Conservation (phyloP, 2,888 invertebrate genomes). For the Amblyteles armatorius region DNA sequence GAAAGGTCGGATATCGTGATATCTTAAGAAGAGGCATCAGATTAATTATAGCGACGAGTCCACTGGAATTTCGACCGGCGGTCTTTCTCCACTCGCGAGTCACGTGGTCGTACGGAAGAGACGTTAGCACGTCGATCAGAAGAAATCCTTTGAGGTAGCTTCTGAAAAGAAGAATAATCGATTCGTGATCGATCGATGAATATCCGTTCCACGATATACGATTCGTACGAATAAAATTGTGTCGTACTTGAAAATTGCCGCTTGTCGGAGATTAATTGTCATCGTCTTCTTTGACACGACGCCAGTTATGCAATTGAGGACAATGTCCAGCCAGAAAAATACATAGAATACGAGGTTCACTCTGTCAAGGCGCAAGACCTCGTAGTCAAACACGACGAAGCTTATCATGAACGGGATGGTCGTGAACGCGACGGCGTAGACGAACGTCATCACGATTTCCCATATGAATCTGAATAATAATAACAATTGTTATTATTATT, state of each 20-base stretch:
- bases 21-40: constrained; percentile 79
- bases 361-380: constrained; percentile 72
- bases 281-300: constrained; percentile 69
- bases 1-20: constrained; percentile 76
- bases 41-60: constrained; percentile 73
- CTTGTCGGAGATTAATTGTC: constrained; percentile 72
- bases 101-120: constrained; percentile 79
- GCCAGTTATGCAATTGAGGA: constrained; percentile 77
- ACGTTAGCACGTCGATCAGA: constrained; percentile 77
- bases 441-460: constrained; percentile 78
- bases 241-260: constrained; percentile 75
- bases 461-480: constrained; percentile 76
- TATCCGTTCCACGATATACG: too few species aligned
- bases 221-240: neutral
- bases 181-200: too few species aligned
- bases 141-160: constrained; percentile 75
- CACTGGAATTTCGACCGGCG: constrained; percentile 73
- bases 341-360: constrained; percentile 76
- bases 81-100: constrained; percentile 76
- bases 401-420: constrained; percentile 79
- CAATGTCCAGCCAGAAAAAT: constrained; percentile 80
- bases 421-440: constrained; percentile 76
- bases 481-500: too few species aligned
- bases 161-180: constrained; percentile 62
- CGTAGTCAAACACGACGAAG: constrained; percentile 78